A percentile compares a stretch with the other conserved stretches of the same genome.
Conservation (phyloP, 2,888 invertebrate species). For the Tipula unca region DNA sequence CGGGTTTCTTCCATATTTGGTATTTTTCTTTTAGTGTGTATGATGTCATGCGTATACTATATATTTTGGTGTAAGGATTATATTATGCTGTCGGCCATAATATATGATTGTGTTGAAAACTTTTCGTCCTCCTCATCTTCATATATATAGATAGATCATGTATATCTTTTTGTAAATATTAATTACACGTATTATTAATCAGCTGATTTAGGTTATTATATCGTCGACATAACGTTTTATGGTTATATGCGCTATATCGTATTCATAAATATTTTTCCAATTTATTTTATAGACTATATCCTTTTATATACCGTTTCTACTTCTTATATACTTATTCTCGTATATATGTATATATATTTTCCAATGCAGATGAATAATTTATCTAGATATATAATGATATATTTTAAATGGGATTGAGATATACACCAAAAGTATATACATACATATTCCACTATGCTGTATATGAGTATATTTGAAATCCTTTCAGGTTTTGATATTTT, state of each 20-base stretch:
- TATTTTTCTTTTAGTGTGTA: neutral
- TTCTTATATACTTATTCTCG: neutral
- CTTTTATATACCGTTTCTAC: neutral
- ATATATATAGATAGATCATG: too few relatives aligned
- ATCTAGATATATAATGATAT: neutral
- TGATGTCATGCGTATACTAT: neutral
- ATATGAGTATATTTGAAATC: neutral
- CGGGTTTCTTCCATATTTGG: neutral
- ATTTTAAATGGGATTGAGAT: neutral
- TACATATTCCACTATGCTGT: neutral
- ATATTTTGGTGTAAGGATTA: neutral
- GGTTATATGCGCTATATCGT: neutral
- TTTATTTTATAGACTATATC: neutral
- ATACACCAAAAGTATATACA: neutral
- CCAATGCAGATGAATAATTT: slow-evolving; percentile 14
- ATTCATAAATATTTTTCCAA: neutral
- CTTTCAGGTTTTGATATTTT: neutral
- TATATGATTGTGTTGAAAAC: neutral
- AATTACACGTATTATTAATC: neutral
- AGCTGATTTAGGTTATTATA: neutral
- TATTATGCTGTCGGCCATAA: neutral
- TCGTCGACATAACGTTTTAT: neutral
- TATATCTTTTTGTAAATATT: neutral
- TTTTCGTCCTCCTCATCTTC: neutral
- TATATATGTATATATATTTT: neutral